A percentile compares a stretch with the other conserved stretches of the same genome.
Evolutionary conservation across 92 coral and sea anemone genomes (phyloP).

Genomic region (Zoanthus gigantus): DNA sequence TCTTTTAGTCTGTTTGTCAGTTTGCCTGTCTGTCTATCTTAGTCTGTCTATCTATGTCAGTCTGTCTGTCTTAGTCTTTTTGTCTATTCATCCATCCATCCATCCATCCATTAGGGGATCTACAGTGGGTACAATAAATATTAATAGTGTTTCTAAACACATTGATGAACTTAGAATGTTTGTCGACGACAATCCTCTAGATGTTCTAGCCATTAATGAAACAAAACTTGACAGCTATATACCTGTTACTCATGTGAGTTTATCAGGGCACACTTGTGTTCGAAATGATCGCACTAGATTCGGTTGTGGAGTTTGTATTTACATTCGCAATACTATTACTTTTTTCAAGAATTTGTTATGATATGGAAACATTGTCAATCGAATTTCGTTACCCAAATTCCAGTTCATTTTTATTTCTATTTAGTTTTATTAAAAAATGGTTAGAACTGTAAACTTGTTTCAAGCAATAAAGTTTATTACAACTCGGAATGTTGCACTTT

Average conservation of each 20-base stretch:
- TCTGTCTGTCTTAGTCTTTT: too few species aligned
- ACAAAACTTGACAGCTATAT: constrained; percentile 47
- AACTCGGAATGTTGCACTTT: too few species aligned
- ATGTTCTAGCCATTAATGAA: constrained; percentile 49
- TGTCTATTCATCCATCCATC: too few species aligned
- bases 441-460: too few species aligned
- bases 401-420: constrained; percentile 43
- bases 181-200: constrained; percentile 25
- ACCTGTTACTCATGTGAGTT: constrained; percentile 6
- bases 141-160: constrained; percentile 49
- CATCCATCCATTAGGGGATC: constrained; percentile 17
- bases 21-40: too few species aligned
- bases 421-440: neutral
- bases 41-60: too few species aligned
- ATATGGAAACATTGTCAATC: constrained; percentile 35
- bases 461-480: too few species aligned
- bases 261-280: constrained; percentile 40
- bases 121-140: constrained; percentile 43
- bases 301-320: constrained; percentile 62
- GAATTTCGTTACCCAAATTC: constrained; percentile 46
- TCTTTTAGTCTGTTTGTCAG: too few species aligned
- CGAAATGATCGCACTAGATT: constrained; percentile 23
- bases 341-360: constrained; percentile 29
- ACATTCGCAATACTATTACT: constrained; percentile 33
- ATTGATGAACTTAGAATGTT: constrained; percentile 50